Conservation (phyloP, 2,888 invertebrate genomes). For the Mesorhabditis spiculigera region DNA sequence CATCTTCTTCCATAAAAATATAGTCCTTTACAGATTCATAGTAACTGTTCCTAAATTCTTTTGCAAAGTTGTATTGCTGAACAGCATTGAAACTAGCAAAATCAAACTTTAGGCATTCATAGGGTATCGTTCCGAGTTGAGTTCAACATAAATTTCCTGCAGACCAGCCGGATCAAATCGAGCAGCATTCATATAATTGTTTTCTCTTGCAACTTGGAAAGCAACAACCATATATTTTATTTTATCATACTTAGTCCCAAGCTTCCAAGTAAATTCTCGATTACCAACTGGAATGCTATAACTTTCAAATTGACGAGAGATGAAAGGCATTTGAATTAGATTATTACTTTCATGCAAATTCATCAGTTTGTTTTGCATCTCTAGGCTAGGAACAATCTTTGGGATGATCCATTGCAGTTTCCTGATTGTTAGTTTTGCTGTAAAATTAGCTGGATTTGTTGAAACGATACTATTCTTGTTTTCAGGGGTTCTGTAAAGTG, state of each 20-base stretch:
- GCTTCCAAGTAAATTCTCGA: slow-evolving; percentile 42
- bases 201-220: slow-evolving; percentile 34
- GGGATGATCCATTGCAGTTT: slow-evolving; percentile 45
- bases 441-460: slow-evolving; percentile 29
- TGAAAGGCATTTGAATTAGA: slow-evolving; percentile 32
- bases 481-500: slow-evolving; percentile 37
- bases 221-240: slow-evolving; percentile 35
- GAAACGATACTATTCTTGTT: slow-evolving; percentile 30
- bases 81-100: slow-evolving; percentile 38
- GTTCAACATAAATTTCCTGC: slow-evolving; percentile 39
- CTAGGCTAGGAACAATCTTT: slow-evolving; percentile 36
- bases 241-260: slow-evolving; percentile 43
- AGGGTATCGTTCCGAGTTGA: slow-evolving; percentile 40
- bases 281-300: slow-evolving; percentile 44
- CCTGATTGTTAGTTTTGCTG: slow-evolving; percentile 31
- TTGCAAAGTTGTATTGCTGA: slow-evolving; percentile 42
- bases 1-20: slow-evolving; percentile 38
- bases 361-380: slow-evolving; percentile 39
- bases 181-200: slow-evolving; percentile 37
- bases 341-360: slow-evolving; percentile 34
- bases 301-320: slow-evolving; percentile 39
- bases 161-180: slow-evolving; percentile 40
- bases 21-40: slow-evolving; percentile 31
- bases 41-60: slow-evolving; percentile 39
- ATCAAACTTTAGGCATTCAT: slow-evolving; percentile 40